Evolutionary conservation across 30 jellyfish, hydroid and myxozoan genomes (phyloP).

Genomic region (Hydractinia echinata): DNA sequence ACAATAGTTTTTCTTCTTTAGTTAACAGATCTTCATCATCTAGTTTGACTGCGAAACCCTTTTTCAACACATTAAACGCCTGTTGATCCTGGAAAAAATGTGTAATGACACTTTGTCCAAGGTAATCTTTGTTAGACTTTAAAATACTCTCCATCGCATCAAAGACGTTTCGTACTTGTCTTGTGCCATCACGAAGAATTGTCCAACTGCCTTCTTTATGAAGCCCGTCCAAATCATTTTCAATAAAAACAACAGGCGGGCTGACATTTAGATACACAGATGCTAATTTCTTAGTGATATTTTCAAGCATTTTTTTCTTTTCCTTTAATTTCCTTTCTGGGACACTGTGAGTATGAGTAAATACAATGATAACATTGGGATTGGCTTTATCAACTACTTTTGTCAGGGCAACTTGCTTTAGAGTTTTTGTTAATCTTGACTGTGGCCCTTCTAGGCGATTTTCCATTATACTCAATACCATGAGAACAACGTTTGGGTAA

Average conservation of each 20-base stretch:
- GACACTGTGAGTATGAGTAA: background rate
- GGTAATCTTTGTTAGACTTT: background rate
- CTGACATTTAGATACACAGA: background rate
- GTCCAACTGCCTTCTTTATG: background rate
- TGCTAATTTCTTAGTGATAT: background rate
- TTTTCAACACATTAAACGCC: background rate
- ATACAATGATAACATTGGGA: constrained; percentile 2
- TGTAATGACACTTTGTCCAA: background rate
- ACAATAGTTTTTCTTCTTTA: background rate
- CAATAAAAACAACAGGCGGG: constrained; percentile 1
- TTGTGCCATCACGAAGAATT: constrained; percentile 1
- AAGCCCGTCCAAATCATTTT: background rate
- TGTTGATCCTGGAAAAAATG: background rate
- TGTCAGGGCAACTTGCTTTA: background rate
- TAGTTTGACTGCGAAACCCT: background rate
- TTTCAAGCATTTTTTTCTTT: background rate
- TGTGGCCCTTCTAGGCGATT: constrained; percentile 1
- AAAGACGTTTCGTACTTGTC: background rate
- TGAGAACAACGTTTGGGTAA: background rate
- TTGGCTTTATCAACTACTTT: background rate
- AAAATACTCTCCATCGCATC: background rate
- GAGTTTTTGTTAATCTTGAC: background rate
- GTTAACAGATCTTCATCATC: background rate
- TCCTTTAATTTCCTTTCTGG: background rate
- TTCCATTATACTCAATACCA: background rate